Percentiles rank a stretch among this genome's conserved stretches.
Conservation (phyloP, 2,797 vertebrate genomes). For the Propithecus perrieri region DNA sequence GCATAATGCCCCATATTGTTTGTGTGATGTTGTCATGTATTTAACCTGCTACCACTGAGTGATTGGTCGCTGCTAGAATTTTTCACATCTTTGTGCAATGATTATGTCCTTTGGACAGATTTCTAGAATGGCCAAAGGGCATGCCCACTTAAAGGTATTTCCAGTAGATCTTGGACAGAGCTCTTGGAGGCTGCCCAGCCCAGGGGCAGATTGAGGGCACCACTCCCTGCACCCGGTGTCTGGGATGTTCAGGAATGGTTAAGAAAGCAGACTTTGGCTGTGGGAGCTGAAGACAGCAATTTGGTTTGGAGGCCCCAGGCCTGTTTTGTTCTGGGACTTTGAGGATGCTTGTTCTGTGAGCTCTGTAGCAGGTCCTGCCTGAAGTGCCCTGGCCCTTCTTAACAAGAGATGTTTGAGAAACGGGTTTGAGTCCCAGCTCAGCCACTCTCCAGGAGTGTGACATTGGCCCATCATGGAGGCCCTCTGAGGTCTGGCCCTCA, state of each 20-base stretch:
- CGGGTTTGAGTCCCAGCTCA: fast-evolving
- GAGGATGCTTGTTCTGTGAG: not conserved
- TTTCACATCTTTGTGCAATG: not conserved
- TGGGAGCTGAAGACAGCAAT: not conserved
- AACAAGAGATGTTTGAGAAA: not conserved
- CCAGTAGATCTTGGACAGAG: not conserved
- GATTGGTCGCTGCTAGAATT: not conserved
- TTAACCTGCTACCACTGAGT: not conserved
- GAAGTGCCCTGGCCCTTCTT: not conserved
- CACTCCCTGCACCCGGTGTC: fast-evolving
- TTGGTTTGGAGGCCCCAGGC: not conserved
- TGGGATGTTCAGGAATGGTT: not conserved
- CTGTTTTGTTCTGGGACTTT: not conserved
- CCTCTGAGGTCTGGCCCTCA: not conserved
- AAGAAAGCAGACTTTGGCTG: not conserved
- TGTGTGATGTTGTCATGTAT: not conserved
- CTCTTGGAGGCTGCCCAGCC: not conserved
- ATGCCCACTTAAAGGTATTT: not conserved
- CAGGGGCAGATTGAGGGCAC: not conserved
- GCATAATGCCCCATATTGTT: fast-evolving
- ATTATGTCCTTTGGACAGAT: not conserved
- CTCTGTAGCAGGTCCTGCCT: not conserved
- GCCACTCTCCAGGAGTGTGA: not conserved
- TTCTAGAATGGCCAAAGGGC: not conserved
- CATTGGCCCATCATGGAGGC: fast-evolving